phyloP scores from a whole-genome alignment of 2,888 invertebrate species.

The Pammene aurita region DNA sequence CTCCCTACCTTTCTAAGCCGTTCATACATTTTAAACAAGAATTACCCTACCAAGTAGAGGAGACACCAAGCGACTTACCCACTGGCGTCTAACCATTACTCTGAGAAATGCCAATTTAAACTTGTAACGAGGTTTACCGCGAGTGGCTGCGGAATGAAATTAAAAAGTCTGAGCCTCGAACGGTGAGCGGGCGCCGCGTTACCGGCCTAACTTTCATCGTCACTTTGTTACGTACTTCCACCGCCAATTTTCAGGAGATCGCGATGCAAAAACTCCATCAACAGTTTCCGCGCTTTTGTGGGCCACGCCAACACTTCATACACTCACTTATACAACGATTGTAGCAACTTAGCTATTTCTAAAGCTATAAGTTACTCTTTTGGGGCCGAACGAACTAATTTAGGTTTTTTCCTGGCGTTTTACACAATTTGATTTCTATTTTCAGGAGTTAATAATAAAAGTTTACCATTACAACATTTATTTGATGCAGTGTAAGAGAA shows the following conservation, averaged over 20 bases:
- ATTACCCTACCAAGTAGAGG: conserved; percentile 69
- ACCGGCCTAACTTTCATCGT: conserved; percentile 76
- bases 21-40: conserved; percentile 79
- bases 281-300: not conserved
- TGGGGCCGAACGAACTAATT: too few species aligned
- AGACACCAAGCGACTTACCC: conserved; percentile 71
- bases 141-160: conserved; percentile 79
- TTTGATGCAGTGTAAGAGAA: not conserved
- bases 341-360: too few species aligned
- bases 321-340: too few species aligned
- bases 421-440: too few species aligned
- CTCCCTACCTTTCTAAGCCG: conserved; percentile 42
- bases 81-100: conserved; percentile 77
- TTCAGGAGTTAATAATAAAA: too few species aligned
- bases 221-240: conserved; percentile 72
- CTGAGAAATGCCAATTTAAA: conserved; percentile 82
- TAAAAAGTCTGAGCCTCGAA: conserved; percentile 76
- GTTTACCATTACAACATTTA: too few species aligned
- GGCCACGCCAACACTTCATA: not conserved
- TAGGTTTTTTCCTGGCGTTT: too few species aligned
- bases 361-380: too few species aligned
- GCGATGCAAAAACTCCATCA: conserved; percentile 55
- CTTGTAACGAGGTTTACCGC: conserved; percentile 81
- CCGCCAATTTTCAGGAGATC: conserved; percentile 61
- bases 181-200: conserved; percentile 61